A percentile compares a stretch with the other conserved stretches of the same genome.
Conservation (phyloP, 2,888 invertebrate species). For the Papilio gigon region DNA sequence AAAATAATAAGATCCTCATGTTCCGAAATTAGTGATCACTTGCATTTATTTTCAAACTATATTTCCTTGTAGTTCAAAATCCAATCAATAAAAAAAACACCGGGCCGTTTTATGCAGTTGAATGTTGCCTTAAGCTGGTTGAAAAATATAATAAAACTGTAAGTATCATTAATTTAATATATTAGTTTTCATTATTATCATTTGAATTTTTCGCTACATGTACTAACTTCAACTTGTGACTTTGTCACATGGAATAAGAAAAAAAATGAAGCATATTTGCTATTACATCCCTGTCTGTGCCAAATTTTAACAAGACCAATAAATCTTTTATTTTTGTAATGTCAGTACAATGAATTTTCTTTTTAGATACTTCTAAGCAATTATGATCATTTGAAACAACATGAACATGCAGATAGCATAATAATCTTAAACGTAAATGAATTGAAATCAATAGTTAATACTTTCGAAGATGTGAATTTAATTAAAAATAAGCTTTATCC, state of each 20-base stretch:
- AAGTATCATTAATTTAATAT: conserved; percentile 15
- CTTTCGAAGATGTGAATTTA: not conserved
- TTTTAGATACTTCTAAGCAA: conserved; percentile 63
- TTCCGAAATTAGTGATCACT: not conserved
- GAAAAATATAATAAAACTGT: conserved; percentile 40
- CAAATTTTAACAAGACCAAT: too few relatives aligned
- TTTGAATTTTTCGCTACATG: not conserved
- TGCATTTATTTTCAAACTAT: not conserved
- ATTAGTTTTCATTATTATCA: not conserved
- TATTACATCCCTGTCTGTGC: too few relatives aligned
- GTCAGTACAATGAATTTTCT: not conserved
- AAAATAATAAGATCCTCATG: too few relatives aligned
- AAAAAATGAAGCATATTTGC: too few relatives aligned
- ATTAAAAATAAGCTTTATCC: conserved; percentile 1
- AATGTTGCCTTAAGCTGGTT: conserved; percentile 40
- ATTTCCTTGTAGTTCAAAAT: conserved; percentile 17
- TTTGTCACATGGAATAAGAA: too few relatives aligned
- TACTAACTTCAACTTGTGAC: too few relatives aligned
- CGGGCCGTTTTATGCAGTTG: conserved; percentile 32
- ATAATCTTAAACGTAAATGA: conserved; percentile 54
- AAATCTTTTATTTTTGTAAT: not conserved
- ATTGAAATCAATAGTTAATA: conserved; percentile 50
- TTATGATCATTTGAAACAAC: conserved; percentile 50
- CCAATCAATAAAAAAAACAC: not conserved
- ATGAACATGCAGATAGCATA: conserved; percentile 47